Evolutionary conservation across 2,888 invertebrate genomes (phyloP).

Genomic region (Sylvicola cinctus): DNA sequence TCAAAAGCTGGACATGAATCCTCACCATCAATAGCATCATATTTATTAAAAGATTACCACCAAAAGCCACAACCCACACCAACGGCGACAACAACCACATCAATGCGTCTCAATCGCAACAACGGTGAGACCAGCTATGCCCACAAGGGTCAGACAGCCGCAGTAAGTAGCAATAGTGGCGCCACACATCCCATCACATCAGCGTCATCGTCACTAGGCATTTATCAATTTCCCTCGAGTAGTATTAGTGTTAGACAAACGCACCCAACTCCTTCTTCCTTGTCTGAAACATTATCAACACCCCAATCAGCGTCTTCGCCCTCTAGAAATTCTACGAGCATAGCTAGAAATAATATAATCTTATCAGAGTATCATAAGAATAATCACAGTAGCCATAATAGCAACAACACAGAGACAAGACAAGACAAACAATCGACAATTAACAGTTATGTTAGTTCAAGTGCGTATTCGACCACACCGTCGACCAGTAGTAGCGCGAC

Average conservation of each 20-base stretch:
- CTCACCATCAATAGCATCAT: conserved; percentile 7
- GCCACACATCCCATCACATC: conserved; percentile 5
- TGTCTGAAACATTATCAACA: conserved; percentile 3
- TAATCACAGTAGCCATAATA: conserved; percentile 1
- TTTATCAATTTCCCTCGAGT: conserved; percentile 9
- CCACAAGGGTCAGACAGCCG: too few relatives aligned
- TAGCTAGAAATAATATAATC: conserved; percentile 12
- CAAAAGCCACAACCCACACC: too few relatives aligned
- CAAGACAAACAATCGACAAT: too few relatives aligned
- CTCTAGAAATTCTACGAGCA: conserved; percentile 13
- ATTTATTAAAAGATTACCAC: too few relatives aligned
- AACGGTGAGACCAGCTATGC: too few relatives aligned
- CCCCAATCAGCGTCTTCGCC: conserved; percentile 14
- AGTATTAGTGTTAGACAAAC: conserved; percentile 7
- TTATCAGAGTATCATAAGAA: conserved; percentile 6
- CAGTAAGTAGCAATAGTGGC: conserved; percentile 7
- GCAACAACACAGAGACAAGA: too few relatives aligned
- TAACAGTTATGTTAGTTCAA: conserved; percentile 6
- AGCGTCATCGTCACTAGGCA: conserved; percentile 9
- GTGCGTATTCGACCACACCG: neutral
- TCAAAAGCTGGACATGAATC: conserved; percentile 9
- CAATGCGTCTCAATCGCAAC: conserved; percentile 19
- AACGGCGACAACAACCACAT: too few relatives aligned
- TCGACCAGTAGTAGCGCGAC: conserved; percentile 10
- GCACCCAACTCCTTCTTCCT: conserved; percentile 4